Percentiles rank a stretch among this genome's conserved stretches.
These are phyloP conservation scores for Hirundo rustica DNA, from an alignment of 2,797 vertebrate genomes.

Conservation along the genomic window DNA sequence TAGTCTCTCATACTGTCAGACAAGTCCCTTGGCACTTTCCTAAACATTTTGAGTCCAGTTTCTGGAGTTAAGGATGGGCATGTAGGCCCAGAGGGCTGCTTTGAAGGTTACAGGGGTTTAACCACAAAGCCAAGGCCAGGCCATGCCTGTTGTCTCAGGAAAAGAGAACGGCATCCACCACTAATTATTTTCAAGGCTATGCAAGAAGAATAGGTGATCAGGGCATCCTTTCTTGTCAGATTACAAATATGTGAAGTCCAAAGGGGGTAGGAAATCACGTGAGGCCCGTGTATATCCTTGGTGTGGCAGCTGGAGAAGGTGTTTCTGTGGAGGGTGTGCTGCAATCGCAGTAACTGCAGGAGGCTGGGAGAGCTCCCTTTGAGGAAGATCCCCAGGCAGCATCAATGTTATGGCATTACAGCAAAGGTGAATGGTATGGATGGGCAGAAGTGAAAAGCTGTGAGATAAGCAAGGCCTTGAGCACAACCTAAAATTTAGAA, in stretches of 20 bases:
- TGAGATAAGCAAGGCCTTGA: neutral
- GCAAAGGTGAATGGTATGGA: neutral
- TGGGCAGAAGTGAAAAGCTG: neutral
- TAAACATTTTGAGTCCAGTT: neutral
- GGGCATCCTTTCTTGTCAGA: neutral
- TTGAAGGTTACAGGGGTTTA: neutral
- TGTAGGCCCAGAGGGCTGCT: fast-evolving
- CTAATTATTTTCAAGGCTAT: neutral
- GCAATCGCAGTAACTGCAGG: neutral
- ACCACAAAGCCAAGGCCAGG: neutral
- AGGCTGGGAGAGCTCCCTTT: neutral
- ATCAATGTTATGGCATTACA: neutral
- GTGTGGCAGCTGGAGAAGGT: neutral
- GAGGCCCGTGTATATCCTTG: fast-evolving
- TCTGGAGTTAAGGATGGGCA: neutral
- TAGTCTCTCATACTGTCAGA: neutral
- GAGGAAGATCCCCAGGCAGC: neutral
- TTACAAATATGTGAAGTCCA: neutral
- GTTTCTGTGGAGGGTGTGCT: neutral
- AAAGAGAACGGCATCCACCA: neutral
- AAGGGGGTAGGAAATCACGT: neutral
- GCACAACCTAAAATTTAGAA: neutral
- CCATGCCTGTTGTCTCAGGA: neutral
- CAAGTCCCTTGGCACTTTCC: neutral
- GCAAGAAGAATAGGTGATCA: neutral